phyloP scores from a whole-genome alignment of 1,140 invertebrate genomes.

The Scaptomyza montana region DNA sequence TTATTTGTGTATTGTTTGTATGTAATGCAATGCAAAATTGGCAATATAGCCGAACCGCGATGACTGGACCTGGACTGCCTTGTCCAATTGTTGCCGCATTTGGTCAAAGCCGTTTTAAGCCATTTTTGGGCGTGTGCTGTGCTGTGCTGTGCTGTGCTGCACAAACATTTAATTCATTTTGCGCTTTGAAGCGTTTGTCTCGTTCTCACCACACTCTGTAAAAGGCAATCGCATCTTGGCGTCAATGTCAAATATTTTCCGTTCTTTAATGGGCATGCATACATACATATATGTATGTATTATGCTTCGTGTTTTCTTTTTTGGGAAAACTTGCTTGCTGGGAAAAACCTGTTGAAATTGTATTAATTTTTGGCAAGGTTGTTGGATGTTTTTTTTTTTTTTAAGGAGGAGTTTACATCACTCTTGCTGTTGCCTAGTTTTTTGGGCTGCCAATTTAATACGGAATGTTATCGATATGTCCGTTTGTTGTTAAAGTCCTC shows the following conservation, averaged over 20 bases:
- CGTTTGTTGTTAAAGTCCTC: constrained; percentile 7
- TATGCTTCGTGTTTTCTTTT: constrained; percentile 20
- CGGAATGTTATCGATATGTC: constrained; percentile 31
- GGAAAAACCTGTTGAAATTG: constrained; percentile 37
- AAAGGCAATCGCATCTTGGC: constrained; percentile 37
- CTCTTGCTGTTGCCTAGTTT: constrained; percentile 38
- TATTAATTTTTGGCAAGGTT: constrained; percentile 43
- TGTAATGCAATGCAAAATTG: constrained; percentile 50
- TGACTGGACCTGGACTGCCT: constrained; percentile 59
- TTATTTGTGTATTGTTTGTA: neutral
- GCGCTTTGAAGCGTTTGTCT: constrained; percentile 20
- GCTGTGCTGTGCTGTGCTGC: constrained; percentile 21
- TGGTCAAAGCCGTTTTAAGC: constrained; percentile 67
- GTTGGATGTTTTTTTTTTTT: neutral
- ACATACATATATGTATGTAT: constrained; percentile 5
- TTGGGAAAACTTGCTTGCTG: constrained; percentile 21
- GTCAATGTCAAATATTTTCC: constrained; percentile 72
- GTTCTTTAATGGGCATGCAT: constrained; percentile 64
- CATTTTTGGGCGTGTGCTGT: constrained; percentile 71
- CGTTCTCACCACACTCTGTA: constrained; percentile 19
- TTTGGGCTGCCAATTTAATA: constrained; percentile 23
- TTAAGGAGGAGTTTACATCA: constrained; percentile 12
- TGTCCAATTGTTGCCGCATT: constrained; percentile 74
- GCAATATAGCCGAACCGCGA: constrained; percentile 50
- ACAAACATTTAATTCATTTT: constrained; percentile 27